A percentile compares a stretch with the other conserved stretches of the same genome.
Conservation (phyloP, 2,888 invertebrate species). For the Piscicola geometra region DNA sequence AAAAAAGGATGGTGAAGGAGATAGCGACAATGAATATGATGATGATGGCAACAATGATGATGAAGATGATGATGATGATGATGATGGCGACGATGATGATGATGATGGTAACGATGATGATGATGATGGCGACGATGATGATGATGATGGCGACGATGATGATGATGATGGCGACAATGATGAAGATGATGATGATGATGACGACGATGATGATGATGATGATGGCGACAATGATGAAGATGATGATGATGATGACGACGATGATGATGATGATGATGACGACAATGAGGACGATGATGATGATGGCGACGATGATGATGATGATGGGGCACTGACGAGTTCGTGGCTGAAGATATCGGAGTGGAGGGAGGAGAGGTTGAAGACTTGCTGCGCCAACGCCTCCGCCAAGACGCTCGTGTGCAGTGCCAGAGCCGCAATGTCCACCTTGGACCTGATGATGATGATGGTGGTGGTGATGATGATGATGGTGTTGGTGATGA, state of each 20-base stretch:
- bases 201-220: neutral
- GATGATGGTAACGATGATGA: conserved; percentile 32
- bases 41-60: conserved; percentile 34
- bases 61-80: conserved; percentile 39
- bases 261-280: neutral
- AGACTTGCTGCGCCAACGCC: conserved; percentile 68
- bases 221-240: neutral
- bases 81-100: conserved; percentile 35
- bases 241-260: neutral
- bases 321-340: neutral
- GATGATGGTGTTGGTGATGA: too few species aligned
- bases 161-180: conserved; percentile 13
- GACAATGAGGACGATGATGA: neutral
- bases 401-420: conserved; percentile 76
- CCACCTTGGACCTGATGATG: conserved; percentile 53
- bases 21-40: too few species aligned
- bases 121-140: conserved; percentile 14
- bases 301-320: too few species aligned
- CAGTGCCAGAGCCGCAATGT: conserved; percentile 62
- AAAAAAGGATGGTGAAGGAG: too few species aligned
- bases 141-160: conserved; percentile 1
- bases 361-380: conserved; percentile 50
- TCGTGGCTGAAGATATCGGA: neutral
- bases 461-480: too few species aligned
- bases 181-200: conserved; percentile 10